Evolutionary conservation across 2,888 invertebrate species (phyloP).

Genomic region (Apodemia duryi): DNA sequence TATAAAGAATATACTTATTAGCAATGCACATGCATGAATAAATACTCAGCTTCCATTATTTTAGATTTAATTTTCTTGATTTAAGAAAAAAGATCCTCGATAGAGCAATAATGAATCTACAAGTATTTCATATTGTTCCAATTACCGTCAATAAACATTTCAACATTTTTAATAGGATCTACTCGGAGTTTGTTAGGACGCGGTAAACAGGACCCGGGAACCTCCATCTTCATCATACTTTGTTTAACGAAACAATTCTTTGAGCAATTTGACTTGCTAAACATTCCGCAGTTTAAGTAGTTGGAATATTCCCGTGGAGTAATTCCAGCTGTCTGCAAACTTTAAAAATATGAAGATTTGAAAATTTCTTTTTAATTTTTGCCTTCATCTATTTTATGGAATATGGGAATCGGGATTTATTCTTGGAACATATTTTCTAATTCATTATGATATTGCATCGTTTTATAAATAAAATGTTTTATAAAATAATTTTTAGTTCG

Average conservation of each 20-base stretch:
- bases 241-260: slow-evolving; percentile 2
- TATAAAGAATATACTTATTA: no score
- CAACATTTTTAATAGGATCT: background rate
- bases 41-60: no score
- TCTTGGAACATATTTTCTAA: background rate
- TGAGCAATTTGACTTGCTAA: slow-evolving; percentile 16
- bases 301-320: slow-evolving; percentile 17
- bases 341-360: slow-evolving; percentile 10
- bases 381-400: background rate
- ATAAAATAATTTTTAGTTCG: no score
- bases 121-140: background rate
- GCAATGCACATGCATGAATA: no score
- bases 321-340: slow-evolving; percentile 15
- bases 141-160: background rate
- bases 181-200: background rate
- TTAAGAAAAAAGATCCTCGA: background rate
- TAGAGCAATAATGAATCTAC: background rate
- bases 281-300: slow-evolving; percentile 18
- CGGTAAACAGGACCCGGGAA: background rate
- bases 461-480: no score
- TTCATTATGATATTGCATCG: no score
- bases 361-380: slow-evolving; percentile 5
- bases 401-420: background rate
- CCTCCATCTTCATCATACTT: slow-evolving; percentile 11
- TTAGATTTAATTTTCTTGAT: no score